A percentile compares a stretch with the other conserved stretches of the same genome.
Conservation (phyloP, 2,113 vertebrate genomes). For the Chiloscyllium plagiosum region DNA sequence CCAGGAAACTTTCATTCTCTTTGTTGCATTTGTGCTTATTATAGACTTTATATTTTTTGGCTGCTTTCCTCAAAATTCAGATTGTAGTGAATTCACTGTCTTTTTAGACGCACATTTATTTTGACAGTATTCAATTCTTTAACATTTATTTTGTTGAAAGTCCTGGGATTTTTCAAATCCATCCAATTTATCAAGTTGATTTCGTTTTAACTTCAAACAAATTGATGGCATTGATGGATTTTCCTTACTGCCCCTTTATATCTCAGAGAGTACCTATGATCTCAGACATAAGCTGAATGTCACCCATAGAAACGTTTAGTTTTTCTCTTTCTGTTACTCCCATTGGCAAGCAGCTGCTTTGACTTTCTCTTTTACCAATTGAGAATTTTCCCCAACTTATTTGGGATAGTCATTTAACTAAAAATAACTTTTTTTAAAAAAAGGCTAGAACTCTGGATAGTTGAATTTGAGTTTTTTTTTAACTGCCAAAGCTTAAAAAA, state of each 20-base stretch:
- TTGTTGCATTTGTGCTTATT: background rate
- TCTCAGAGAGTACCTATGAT: background rate
- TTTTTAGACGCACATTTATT: background rate
- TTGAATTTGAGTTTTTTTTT: background rate
- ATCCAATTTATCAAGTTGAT: background rate
- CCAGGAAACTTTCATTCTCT: background rate
- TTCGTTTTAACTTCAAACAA: background rate
- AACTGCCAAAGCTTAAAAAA: too few relatives aligned
- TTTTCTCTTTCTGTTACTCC: background rate
- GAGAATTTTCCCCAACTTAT: background rate
- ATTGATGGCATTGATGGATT: background rate
- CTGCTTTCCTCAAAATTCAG: background rate
- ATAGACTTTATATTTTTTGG: background rate
- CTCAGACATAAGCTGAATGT: background rate
- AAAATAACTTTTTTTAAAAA: background rate
- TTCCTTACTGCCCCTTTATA: background rate
- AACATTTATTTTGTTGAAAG: background rate
- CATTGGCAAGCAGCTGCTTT: background rate
- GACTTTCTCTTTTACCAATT: background rate
- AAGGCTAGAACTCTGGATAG: background rate
- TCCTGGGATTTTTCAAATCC: background rate
- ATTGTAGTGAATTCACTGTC: background rate
- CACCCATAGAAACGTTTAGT: background rate
- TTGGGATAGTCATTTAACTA: background rate
- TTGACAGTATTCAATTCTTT: background rate